Percentiles rank a stretch among this genome's conserved stretches.
Evolutionary conservation across 2,797 vertebrate species (phyloP).

Genomic region (Melanogrammus aeglefinus): DNA sequence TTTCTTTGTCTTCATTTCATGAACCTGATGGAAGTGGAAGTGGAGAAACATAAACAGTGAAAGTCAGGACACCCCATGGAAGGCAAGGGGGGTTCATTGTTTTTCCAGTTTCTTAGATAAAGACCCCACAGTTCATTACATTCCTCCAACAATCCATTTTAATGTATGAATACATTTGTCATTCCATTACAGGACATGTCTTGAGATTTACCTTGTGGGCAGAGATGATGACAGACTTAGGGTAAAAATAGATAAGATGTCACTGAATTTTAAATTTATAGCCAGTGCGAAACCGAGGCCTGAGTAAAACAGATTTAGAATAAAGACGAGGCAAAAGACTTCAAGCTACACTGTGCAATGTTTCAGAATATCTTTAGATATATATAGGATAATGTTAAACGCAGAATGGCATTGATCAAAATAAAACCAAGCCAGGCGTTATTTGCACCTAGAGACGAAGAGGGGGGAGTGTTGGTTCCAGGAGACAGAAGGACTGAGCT

Average conservation of each 20-base stretch:
- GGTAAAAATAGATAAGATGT: neutral
- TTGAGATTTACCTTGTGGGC: neutral
- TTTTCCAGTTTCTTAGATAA: neutral
- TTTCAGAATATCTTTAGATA: neutral
- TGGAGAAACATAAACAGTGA: neutral
- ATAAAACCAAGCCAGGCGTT: neutral
- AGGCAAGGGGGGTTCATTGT: neutral
- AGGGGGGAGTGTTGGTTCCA: slow-evolving; percentile 23
- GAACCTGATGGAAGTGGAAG: neutral
- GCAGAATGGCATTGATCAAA: neutral
- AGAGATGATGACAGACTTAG: neutral
- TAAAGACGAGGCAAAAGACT: neutral
- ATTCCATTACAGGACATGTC: neutral
- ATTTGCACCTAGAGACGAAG: neutral
- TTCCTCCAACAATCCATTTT: neutral
- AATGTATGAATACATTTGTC: neutral
- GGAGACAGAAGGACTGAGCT: slow-evolving; percentile 64
- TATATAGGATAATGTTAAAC: neutral
- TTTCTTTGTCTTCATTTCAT: neutral
- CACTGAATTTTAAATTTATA: neutral
- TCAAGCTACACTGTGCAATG: neutral
- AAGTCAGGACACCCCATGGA: neutral
- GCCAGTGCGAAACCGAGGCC: neutral
- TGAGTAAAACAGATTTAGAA: neutral
- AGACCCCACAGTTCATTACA: slow-evolving; percentile 1